Conservation (phyloP, 2,888 invertebrate species). For the Lasius platythorax region DNA sequence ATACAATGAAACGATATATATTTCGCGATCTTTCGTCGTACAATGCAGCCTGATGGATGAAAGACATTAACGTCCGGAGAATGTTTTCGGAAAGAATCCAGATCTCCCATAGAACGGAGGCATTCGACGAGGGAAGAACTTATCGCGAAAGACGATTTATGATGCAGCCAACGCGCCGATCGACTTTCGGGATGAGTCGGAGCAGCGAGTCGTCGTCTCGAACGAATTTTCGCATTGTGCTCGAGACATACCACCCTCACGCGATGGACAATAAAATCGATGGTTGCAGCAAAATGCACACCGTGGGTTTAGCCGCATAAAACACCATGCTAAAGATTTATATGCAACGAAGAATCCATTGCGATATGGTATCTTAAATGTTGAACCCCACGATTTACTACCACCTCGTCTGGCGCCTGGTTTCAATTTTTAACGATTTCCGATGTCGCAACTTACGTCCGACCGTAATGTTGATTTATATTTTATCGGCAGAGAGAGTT, state of each 20-base stretch:
- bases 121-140: slow-evolving; percentile 29
- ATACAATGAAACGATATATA: not conserved
- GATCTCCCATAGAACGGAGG: slow-evolving; percentile 44
- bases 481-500: not conserved
- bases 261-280: slow-evolving; percentile 51
- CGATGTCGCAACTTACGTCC: slow-evolving; percentile 26
- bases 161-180: slow-evolving; percentile 54
- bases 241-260: slow-evolving; percentile 38
- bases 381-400: slow-evolving; percentile 34
- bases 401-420: slow-evolving; percentile 26
- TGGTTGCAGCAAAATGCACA: slow-evolving; percentile 40
- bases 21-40: not conserved
- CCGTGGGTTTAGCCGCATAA: slow-evolving; percentile 18
- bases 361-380: slow-evolving; percentile 31
- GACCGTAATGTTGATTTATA: slow-evolving; percentile 21
- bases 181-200: slow-evolving; percentile 50
- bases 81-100: slow-evolving; percentile 60
- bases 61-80: slow-evolving; percentile 66
- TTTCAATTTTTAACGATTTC: slow-evolving; percentile 45
- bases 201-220: slow-evolving; percentile 29
- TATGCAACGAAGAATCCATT: slow-evolving; percentile 45
- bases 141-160: slow-evolving; percentile 70
- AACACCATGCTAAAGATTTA: slow-evolving; percentile 50
- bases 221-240: slow-evolving; percentile 53
- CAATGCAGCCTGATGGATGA: slow-evolving; percentile 31